These are phyloP conservation scores for Camponotus pennsylvanicus DNA, from an alignment of 1,140 invertebrate species.

Conservation along the genomic window DNA sequence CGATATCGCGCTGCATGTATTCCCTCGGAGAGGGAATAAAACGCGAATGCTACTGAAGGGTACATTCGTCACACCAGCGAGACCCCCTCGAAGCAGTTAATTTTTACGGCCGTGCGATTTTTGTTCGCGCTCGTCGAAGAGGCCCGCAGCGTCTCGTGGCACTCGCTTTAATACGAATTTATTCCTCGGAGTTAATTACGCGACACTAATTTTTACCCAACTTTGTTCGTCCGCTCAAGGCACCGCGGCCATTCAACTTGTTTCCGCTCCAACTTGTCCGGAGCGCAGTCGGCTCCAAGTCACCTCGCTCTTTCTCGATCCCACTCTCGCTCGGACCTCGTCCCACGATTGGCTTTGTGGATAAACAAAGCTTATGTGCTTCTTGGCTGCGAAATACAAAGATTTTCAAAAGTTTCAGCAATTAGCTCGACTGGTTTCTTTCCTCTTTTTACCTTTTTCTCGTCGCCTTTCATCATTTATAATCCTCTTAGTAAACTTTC, in stretches of 20 bases:
- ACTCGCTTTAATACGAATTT: constrained; percentile 82
- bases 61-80: constrained; percentile 78
- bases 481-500: constrained; percentile 46
- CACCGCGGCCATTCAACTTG: constrained; percentile 73
- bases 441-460: not conserved
- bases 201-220: constrained; percentile 84
- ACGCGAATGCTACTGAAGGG: constrained; percentile 76
- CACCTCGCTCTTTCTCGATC: constrained; percentile 6
- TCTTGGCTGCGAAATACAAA: constrained; percentile 57
- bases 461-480: not conserved
- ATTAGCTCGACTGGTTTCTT: constrained; percentile 58
- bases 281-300: constrained; percentile 67
- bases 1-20: not conserved
- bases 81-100: constrained; percentile 81
- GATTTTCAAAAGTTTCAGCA: constrained; percentile 69
- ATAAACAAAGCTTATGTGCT: not conserved
- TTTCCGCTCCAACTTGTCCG: constrained; percentile 66
- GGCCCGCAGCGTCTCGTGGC: constrained; percentile 34
- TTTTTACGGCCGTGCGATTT: constrained; percentile 81
- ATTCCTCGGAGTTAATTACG: constrained; percentile 84
- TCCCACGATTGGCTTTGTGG: constrained; percentile 22
- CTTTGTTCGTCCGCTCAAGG: constrained; percentile 79
- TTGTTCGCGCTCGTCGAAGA: constrained; percentile 57
- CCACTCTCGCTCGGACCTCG: constrained; percentile 3
- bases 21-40: not conserved